A percentile compares a stretch with the other conserved stretches of the same genome.
These are phyloP conservation scores for Pseudolaguvia tuberculata DNA, from an alignment of 2,113 vertebrate species.

Conservation along the genomic window DNA sequence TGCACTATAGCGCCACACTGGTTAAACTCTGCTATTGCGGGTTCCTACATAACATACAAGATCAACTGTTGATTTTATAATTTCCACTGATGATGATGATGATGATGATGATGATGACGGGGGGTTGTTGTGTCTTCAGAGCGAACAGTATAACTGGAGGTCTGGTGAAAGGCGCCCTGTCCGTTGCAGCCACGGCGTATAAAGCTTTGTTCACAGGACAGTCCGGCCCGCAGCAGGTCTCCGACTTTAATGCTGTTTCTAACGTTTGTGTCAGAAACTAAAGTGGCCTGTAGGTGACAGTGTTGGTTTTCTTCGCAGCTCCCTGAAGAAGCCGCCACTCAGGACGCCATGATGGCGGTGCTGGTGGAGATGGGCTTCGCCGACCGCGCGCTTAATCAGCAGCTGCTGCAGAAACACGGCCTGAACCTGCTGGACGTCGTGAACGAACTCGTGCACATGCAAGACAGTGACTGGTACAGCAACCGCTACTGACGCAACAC, in stretches of 20 bases:
- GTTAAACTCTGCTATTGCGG: too few relatives aligned
- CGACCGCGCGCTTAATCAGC: conserved; percentile 81
- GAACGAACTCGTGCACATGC: conserved; percentile 86
- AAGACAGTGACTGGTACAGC: conserved; percentile 81
- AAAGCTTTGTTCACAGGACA: conserved; percentile 93
- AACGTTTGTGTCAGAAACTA: too few relatives aligned
- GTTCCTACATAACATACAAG: too few relatives aligned
- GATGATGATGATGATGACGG: background rate
- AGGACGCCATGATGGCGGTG: conserved; percentile 83
- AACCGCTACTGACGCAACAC: conserved; percentile 73
- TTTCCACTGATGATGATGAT: too few relatives aligned
- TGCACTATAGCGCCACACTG: too few relatives aligned
- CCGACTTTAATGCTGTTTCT: background rate
- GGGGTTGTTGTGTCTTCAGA: conserved; percentile 1
- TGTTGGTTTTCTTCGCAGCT: conserved; percentile 51
- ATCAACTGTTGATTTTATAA: too few relatives aligned
- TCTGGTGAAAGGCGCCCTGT: conserved; percentile 87
- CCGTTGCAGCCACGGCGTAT: conserved; percentile 90
- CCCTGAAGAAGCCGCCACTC: conserved; percentile 72
- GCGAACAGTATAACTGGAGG: conserved; percentile 80
- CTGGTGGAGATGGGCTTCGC: conserved; percentile 95
- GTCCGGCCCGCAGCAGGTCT: conserved; percentile 75
- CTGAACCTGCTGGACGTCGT: conserved; percentile 86
- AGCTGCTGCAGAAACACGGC: conserved; percentile 81
- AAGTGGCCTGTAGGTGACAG: background rate